Percentiles rank a stretch among this genome's conserved stretches.
Evolutionary conservation across 1,140 invertebrate genomes (phyloP).

Genomic region (Drosophila pseudoananassae): DNA sequence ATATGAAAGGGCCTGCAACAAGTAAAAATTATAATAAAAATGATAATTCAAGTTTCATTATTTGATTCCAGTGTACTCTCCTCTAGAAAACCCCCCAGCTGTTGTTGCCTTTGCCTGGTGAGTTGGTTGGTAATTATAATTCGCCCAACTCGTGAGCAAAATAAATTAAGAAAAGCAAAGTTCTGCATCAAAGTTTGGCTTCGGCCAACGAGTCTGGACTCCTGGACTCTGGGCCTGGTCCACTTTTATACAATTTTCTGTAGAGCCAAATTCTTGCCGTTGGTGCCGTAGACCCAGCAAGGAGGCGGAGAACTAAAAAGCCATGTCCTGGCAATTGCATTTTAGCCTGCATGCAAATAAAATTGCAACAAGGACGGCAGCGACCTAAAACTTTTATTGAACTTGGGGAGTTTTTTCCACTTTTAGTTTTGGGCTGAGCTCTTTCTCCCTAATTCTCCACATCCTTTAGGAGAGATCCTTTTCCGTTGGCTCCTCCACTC

Average conservation of each 20-base stretch:
- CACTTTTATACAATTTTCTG: conserved; percentile 43
- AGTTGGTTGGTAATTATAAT: conserved; percentile 68
- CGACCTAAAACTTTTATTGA: conserved; percentile 78
- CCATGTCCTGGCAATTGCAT: conserved; percentile 68
- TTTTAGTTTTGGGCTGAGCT: conserved; percentile 29
- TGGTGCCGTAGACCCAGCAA: conserved; percentile 24
- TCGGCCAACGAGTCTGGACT: conserved; percentile 22
- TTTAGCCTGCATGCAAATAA: conserved; percentile 78
- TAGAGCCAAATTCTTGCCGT: conserved; percentile 38
- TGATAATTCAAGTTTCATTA: too few relatives aligned
- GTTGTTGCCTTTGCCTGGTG: conserved; percentile 28
- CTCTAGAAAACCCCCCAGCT: conserved; percentile 7
- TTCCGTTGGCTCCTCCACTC: conserved; percentile 1
- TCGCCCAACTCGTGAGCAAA: conserved; percentile 71
- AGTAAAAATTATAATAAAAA: too few relatives aligned
- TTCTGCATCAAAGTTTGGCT: conserved; percentile 46
- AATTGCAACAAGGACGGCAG: conserved; percentile 64
- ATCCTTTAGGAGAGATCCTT: not conserved
- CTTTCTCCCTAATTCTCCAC: not conserved
- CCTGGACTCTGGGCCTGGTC: conserved; percentile 9
- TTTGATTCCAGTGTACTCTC: conserved; percentile 1
- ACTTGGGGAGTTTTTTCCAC: conserved; percentile 54
- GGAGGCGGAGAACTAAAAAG: conserved; percentile 27
- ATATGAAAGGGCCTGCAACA: too few relatives aligned
- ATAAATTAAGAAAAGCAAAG: conserved; percentile 83